Base-by-base conservation (phyloP, 1,140 invertebrate species). In the Brachionus angularis region DNA sequence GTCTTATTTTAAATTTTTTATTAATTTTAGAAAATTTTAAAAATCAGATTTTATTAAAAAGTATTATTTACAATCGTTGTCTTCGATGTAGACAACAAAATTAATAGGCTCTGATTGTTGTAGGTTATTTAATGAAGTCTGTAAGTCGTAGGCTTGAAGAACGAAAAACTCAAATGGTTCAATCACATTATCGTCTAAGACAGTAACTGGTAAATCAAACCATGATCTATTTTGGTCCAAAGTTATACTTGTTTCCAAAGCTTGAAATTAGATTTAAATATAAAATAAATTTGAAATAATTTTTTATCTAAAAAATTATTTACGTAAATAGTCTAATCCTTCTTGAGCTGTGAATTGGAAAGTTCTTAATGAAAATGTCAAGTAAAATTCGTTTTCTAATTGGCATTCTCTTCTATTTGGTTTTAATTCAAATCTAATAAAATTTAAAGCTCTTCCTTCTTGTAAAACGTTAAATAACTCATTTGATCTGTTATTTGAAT, bases 131-230 rank as follows among this genome's bases (percentile, higher is more conserved):
- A 10, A 42, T 42, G 39, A 16, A 42, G 39, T 42, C 39, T 10
- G 16, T 10, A 42, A 16, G 16, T 36, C 16, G 21, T 4, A 39
- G 14, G 47, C n/a, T 47, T 46, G 18, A 1, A 67, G 12, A 21
- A 36, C 27, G 18, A 67, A 67, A 67, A 67, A 67, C 16, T 67
- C 62, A 18, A 36, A 67, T 18, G 62, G 62, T 21, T 67, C 62
- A 3, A 67, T 29, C 12, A 47, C 18, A 14, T 23, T 25, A 67
- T 67, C 62, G 14, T 67, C 44, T n/a, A 27, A 10, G 14, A 64
- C 12, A 21, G 33, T 39, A 31, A 64, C 18, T 18, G 27, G 27
- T n/a, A 42, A 62, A 36, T 14, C 3, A 53, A 25, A 1, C 14
- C 8, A 0, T 55, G 29, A 33, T 33, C 3, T 5, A 4, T 18